Evolutionary conservation across 2,797 vertebrate species (phyloP).

Genomic region (Taeniopygia guttata): DNA sequence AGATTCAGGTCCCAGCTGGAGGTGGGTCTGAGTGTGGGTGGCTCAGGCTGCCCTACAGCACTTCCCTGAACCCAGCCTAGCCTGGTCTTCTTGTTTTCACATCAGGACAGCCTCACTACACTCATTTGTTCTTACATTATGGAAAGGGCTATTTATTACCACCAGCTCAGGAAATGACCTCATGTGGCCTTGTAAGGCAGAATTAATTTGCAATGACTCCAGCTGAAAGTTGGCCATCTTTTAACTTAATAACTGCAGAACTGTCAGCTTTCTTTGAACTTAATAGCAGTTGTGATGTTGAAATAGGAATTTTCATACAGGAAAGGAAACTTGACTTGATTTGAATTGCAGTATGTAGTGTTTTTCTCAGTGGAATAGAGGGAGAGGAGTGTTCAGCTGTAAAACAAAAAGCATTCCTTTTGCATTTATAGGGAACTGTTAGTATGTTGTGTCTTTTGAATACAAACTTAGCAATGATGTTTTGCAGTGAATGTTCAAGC

Average conservation of each 20-base stretch:
- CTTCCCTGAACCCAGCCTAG: neutral
- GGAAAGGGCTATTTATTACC: conserved; percentile 71
- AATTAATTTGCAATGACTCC: conserved; percentile 74
- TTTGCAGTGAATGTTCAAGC: conserved; percentile 26
- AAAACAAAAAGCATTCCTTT: neutral
- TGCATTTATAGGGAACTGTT: conserved; percentile 7
- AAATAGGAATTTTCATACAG: conserved; percentile 63
- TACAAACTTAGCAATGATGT: neutral
- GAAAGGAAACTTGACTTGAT: conserved; percentile 51
- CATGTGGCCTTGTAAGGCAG: conserved; percentile 67
- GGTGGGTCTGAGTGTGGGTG: neutral
- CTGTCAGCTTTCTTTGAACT: conserved; percentile 70
- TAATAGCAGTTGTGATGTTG: conserved; percentile 70
- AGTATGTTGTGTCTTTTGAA: neutral
- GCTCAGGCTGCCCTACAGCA: neutral
- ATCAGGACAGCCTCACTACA: conserved; percentile 31
- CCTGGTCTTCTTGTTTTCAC: neutral
- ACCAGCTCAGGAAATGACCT: conserved; percentile 71
- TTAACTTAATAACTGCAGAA: conserved; percentile 73
- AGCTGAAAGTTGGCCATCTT: conserved; percentile 67
- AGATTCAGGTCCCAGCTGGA: neutral
- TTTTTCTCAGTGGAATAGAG: conserved; percentile 14
- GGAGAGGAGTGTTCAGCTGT: neutral
- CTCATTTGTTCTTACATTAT: conserved; percentile 48
- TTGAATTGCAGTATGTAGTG: neutral